Evolutionary conservation across 2,797 vertebrate genomes (phyloP), one percentile per base, ranked within the genome.

Genomic region (Borostomias antarcticus): DNA sequence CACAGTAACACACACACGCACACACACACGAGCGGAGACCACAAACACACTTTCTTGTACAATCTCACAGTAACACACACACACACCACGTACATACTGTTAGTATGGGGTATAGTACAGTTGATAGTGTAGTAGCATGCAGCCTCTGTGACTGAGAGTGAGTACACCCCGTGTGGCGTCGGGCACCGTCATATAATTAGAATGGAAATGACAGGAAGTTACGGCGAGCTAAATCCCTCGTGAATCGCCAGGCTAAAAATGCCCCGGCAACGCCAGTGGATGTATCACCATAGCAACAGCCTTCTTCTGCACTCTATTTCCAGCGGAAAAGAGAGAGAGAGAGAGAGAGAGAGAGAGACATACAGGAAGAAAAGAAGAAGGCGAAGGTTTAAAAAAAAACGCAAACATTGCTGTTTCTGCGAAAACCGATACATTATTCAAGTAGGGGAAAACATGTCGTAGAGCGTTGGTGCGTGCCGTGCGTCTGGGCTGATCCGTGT

Each of bases 261-360:
- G 92, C 91, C 89, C 90, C 86, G 84, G 86, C 88, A 90, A 93
- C 89, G 91, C 90, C 91, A 87, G 87, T 90, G 91, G 91, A 92
- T 92, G 90, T 91, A 89, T 93, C 91, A 91, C 92, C 89, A 93
- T 93, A 90, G 92, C 92, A 93, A 93, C 92, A 91, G 90, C 90
- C 90, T 91, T 91, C 87, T 91, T 90, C 91, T 86, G 88, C 87
- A 88, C 88, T 89, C 90, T 90, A 90, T 91, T 91, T 91, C 86
- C 90, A 89, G 88, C 85, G 75, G 85, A 85, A 88, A 90, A 85
- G 43, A 9, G 28, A 62, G 47, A 66, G 70, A 11, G 64, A 60
- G 60, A 70, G 71, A 69, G 70, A 74, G 76, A 25, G 60, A 72
- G 72, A 59, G 70, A 67, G 74, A 48, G 64, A 51, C 68, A 54